Base-by-base conservation (phyloP, 1,140 invertebrate genomes). In the Daktulosphaira vitifoliae region DNA sequence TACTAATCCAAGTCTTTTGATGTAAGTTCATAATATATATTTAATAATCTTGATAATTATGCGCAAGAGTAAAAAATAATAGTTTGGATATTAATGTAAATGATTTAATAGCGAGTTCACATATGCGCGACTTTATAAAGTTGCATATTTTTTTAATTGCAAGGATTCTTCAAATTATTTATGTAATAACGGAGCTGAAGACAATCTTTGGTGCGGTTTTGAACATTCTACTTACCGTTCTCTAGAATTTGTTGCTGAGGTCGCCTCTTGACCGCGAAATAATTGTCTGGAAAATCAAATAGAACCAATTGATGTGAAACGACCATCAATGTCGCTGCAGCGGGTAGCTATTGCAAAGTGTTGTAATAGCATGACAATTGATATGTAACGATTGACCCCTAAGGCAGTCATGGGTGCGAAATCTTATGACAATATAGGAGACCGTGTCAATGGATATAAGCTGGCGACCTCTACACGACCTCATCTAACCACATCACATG, bases 201-300 rank as follows among this genome's bases (percentile, higher is more conserved):
- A n/a, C n/a, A n/a, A n/a, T n/a, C n/a, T n/a, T n/a, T n/a, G n/a
- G n/a, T n/a, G n/a, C n/a, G n/a, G n/a, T n/a, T n/a, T n/a, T n/a
- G n/a, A n/a, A n/a, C 11, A 33, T 33, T 2, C 26, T 20, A 33
- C 56, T 62, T 46, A 62, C 56, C 56, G n/a, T 62, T 18, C 16
- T 62, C 56, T 62, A 23, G 23, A 9, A 39, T 48, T 6, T n/a
- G 56, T 11, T 20, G 42, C 16, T 2, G 13, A 46, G 42, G 56
- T 33, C 42, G 39, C 46, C 56, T 25, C 56, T 62, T 48, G 56
- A 46, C 25, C 18, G 25, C 56, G 7, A 62, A 62, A 48, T 62
- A 48, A 62, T 62, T 25, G 44, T 46, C 56, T 62, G 56, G 56
- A 62, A 62, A 62, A 62, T 62, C 56, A 62, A 62, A 62, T 33